These are phyloP conservation scores for Merluccius polli DNA, from an alignment of 2,797 vertebrate genomes.

Conservation along the genomic window DNA sequence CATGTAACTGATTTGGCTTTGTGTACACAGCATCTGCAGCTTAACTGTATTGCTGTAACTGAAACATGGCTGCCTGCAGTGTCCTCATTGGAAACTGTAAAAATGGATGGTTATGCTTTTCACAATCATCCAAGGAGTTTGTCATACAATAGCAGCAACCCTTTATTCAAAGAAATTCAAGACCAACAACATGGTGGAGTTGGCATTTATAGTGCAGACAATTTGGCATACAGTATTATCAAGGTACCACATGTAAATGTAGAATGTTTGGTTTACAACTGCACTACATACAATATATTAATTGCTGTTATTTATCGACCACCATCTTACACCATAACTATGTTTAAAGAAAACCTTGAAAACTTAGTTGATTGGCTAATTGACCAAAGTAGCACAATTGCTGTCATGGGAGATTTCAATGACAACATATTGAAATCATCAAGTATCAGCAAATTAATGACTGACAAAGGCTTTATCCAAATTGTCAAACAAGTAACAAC, in stretches of 20 bases:
- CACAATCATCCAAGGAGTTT: not conserved
- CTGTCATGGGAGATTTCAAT: too few relatives aligned
- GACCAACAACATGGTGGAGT: too few relatives aligned
- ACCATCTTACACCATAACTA: not conserved
- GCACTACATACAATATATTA: too few relatives aligned
- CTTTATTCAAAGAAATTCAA: not conserved
- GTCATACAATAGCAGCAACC: not conserved
- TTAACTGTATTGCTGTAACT: constrained; percentile 24
- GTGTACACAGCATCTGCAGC: constrained; percentile 12
- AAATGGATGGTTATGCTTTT: not conserved
- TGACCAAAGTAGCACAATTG: too few relatives aligned
- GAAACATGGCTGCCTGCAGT: constrained; percentile 27
- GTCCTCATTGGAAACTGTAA: too few relatives aligned
- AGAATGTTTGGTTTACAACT: constrained; percentile 2
- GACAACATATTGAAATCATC: too few relatives aligned
- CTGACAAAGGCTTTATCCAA: too few relatives aligned
- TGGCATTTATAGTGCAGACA: constrained; percentile 14
- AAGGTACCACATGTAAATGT: constrained; percentile 3
- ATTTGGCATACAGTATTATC: not conserved
- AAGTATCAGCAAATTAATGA: too few relatives aligned
- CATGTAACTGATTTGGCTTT: not conserved
- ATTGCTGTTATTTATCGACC: not conserved
- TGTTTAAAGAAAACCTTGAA: constrained; percentile 1
- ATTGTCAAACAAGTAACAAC: too few relatives aligned
- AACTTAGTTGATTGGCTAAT: too few relatives aligned